phyloP scores from a whole-genome alignment of 2,797 vertebrate species.

The Gymnothorax javanicus region DNA sequence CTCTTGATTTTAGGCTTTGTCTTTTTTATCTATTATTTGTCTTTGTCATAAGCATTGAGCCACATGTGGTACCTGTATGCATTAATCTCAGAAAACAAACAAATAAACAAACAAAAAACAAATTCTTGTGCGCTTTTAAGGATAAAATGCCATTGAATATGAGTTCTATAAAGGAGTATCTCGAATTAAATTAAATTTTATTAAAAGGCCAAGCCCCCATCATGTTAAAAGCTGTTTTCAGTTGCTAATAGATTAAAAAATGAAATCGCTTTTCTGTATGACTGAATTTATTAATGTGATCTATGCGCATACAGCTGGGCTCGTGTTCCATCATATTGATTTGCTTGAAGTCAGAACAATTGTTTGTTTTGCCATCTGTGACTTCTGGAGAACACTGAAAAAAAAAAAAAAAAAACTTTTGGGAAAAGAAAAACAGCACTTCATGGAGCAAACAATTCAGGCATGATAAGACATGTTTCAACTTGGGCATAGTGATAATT shows the following conservation, averaged over 20 bases:
- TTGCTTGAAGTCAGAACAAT: neutral
- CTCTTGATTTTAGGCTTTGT: too few species aligned
- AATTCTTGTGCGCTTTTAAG: slow-evolving; percentile 53
- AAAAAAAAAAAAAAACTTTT: neutral
- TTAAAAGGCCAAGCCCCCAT: slow-evolving; percentile 64
- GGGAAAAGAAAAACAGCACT: neutral
- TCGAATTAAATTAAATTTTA: slow-evolving; percentile 72
- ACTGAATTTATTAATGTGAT: neutral
- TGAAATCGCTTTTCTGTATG: neutral
- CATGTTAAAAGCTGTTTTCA: slow-evolving; percentile 61
- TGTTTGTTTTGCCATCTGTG: neutral
- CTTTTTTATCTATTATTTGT: too few species aligned
- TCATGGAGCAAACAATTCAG: neutral
- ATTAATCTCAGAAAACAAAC: slow-evolving; percentile 9
- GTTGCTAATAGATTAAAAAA: neutral
- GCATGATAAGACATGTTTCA: neutral
- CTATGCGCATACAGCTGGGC: neutral
- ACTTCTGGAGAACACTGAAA: neutral
- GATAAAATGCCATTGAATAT: slow-evolving; percentile 61
- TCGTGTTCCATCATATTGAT: neutral
- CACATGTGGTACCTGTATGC: too few species aligned
- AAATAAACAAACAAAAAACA: slow-evolving; percentile 38
- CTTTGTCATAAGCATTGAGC: too few species aligned
- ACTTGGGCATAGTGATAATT: neutral
- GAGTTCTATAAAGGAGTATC: slow-evolving; percentile 50